Evolutionary conservation across 2,888 invertebrate species (phyloP), one percentile per base, ranked within the genome.

Genomic region (Lycia hirtaria): DNA sequence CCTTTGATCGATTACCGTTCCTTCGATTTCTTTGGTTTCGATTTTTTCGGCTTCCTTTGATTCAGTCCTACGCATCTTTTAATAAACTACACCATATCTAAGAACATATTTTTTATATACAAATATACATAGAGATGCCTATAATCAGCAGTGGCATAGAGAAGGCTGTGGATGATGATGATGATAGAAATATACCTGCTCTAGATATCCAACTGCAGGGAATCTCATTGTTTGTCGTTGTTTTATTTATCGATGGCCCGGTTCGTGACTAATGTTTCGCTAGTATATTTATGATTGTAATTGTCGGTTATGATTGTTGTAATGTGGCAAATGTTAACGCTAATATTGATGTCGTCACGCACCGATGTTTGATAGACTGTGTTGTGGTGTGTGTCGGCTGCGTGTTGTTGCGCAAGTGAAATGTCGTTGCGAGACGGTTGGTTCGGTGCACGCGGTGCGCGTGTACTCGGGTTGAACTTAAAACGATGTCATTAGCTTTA

Each of bases 381-480:
- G 60, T 57, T 55, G 57, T 58, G 60, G 56, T 55, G 57, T 51
- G 40, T 57, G 12, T 49, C 45, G 50, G 43, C 53, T 32, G 37
- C 43, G 51, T 40, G 33, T 20, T 26, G 55, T 66, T 65, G 63
- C 64, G 59, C 61, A 65, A 65, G 53, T 56, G 20, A 40, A 35
- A 28, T 19, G 48, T 53, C 26, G 44, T 60, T 59, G 53, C 54
- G 58, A 55, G 53, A 59, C 37, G 32, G 45, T 40, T 53, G 52
- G 38, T 35, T 24, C 47, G 48, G 67, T 67, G 51, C 65, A 26
- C 57, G 15, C 37, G 44, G 74, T 74, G 59, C 73, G 60, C 45
- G 37, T 38, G 73, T 47, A 71, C 73, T 44, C 55, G 63, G 51
- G 53, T 61, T 64, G 70, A 61, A 72, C 67, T 65, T 58, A 58